Conservation (phyloP, 2,888 invertebrate species). For the Dryocosmus kuriphilus region DNA sequence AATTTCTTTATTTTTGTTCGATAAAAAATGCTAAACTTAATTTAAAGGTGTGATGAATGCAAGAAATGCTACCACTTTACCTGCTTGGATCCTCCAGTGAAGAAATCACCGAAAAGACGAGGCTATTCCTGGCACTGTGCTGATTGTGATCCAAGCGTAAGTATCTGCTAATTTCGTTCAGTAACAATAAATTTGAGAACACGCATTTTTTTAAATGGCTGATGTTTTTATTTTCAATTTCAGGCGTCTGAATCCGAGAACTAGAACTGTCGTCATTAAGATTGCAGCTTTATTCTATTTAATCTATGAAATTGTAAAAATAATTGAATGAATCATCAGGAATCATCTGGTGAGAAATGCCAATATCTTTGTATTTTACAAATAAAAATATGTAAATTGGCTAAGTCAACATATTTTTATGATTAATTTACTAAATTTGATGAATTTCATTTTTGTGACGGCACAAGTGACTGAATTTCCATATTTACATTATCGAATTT, state of each 20-base stretch:
- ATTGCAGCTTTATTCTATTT: neutral
- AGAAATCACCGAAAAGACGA: slow-evolving; percentile 94
- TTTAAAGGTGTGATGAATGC: slow-evolving; percentile 92
- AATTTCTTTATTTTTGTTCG: neutral
- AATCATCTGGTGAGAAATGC: neutral
- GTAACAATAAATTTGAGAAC: slow-evolving; percentile 41
- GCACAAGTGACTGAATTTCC: neutral
- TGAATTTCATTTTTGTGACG: neutral
- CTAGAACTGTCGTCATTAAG: slow-evolving; percentile 48
- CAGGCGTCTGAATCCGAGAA: slow-evolving; percentile 76
- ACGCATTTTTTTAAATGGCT: neutral
- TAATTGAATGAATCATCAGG: slow-evolving; percentile 17
- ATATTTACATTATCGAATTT: neutral
- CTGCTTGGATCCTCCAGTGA: slow-evolving; percentile 95
- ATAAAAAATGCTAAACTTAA: slow-evolving; percentile 37
- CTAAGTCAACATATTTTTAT: neutral
- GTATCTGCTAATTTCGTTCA: slow-evolving; percentile 67
- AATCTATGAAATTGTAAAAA: slow-evolving; percentile 22
- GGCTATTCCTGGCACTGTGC: slow-evolving; percentile 98
- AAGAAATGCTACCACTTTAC: slow-evolving; percentile 93
- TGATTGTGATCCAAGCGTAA: slow-evolving; percentile 94
- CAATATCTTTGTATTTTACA: neutral
- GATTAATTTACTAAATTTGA: neutral
- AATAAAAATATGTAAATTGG: neutral
- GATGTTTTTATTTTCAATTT: slow-evolving; percentile 62